Conservation (phyloP, 2,888 invertebrate genomes). For the Drosophila recens region DNA sequence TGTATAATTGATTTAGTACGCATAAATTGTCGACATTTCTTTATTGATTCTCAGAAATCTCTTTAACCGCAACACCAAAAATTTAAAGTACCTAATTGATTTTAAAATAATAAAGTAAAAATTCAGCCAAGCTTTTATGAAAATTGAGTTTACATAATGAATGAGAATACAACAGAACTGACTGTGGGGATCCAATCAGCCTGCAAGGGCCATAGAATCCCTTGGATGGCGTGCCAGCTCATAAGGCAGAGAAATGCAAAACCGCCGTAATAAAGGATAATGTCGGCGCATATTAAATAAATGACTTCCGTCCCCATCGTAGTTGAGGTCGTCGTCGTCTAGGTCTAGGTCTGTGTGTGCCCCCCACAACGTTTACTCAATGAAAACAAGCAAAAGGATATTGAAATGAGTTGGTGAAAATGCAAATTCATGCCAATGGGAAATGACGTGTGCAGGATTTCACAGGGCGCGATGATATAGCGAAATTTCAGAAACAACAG, state of each 20-base stretch:
- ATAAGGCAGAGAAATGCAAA: conserved; percentile 77
- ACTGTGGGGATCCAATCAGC: conserved; percentile 18
- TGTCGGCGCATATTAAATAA: conserved; percentile 82
- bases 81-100: conserved; percentile 72
- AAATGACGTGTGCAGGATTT: conserved; percentile 80
- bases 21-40: background rate
- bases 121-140: conserved; percentile 50
- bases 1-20: too few relatives aligned
- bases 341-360: conserved; percentile 48
- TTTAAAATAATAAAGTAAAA: conserved; percentile 46
- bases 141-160: conserved; percentile 56
- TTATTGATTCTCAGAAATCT: background rate
- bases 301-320: conserved; percentile 81
- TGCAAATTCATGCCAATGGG: conserved; percentile 80
- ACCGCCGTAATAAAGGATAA: conserved; percentile 81
- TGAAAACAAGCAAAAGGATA: conserved; percentile 80
- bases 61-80: conserved; percentile 16
- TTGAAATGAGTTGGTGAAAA: conserved; percentile 78
- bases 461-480: conserved; percentile 69
- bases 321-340: conserved; percentile 50
- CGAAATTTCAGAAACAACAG: conserved; percentile 45
- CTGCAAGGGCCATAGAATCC: conserved; percentile 9
- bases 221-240: conserved; percentile 67
- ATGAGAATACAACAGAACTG: too few relatives aligned
- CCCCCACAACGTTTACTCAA: conserved; percentile 63